Percentiles rank a stretch among this genome's conserved stretches.
Evolutionary conservation across 2,797 vertebrate genomes (phyloP).

Genomic region (Sebastes iracundus): DNA sequence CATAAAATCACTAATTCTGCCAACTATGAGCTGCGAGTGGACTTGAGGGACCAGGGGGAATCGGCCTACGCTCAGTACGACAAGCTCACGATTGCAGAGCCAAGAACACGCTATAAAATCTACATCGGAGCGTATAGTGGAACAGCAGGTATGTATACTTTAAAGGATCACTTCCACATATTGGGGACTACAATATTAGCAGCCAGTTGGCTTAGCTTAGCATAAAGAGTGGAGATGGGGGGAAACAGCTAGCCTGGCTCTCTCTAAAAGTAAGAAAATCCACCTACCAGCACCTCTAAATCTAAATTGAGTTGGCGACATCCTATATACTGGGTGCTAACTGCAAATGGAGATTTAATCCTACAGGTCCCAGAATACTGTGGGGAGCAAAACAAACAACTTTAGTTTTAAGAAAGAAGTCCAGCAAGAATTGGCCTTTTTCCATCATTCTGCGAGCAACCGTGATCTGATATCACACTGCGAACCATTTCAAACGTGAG

Average conservation of each 20-base stretch:
- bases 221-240: neutral
- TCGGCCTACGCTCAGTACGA: slow-evolving; percentile 89
- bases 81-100: slow-evolving; percentile 86
- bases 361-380: no score
- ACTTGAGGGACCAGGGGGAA: slow-evolving; percentile 87
- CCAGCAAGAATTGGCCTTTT: no score
- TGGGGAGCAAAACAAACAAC: no score
- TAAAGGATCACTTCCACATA: neutral
- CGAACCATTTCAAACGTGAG: no score
- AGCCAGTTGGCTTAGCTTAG: neutral
- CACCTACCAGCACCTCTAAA: neutral
- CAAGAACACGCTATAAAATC: slow-evolving; percentile 88
- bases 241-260: neutral
- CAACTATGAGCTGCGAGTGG: slow-evolving; percentile 92
- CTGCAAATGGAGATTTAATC: no score
- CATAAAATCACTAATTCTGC: slow-evolving; percentile 91
- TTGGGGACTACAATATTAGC: neutral
- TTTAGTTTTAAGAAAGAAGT: no score
- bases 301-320: no score
- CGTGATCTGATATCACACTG: no score
- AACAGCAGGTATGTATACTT: slow-evolving; percentile 86
- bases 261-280: neutral
- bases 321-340: no score
- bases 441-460: no score
- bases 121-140: slow-evolving; percentile 90